A percentile compares a stretch with the other conserved stretches of the same genome.
phyloP scores from a whole-genome alignment of 92 coral and sea anemone genomes.

The Porites divaricata region DNA sequence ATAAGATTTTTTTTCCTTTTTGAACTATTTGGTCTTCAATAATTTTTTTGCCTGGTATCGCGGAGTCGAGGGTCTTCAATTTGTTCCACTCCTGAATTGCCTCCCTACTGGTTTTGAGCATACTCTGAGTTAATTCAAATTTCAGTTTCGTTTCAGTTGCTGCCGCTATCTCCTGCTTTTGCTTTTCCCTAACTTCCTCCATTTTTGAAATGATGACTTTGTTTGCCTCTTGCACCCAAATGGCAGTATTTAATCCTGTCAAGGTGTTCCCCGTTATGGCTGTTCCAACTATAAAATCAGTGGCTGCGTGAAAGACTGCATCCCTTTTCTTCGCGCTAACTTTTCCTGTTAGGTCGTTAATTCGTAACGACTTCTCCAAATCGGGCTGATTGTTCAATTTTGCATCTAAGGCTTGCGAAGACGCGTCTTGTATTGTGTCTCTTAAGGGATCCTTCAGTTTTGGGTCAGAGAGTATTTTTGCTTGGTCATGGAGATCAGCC shows the following conservation, averaged over 20 bases:
- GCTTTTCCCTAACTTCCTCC: background rate
- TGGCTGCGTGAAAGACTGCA: slow-evolving; percentile 30
- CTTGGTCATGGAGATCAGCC: background rate
- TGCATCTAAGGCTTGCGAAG: slow-evolving; percentile 4
- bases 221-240: slow-evolving; percentile 29
- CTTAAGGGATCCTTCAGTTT: background rate
- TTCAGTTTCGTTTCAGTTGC: slow-evolving; percentile 8
- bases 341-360: background rate
- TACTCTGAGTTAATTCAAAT: slow-evolving; percentile 49
- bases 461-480: slow-evolving; percentile 9
- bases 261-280: slow-evolving; percentile 8
- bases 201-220: background rate
- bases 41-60: background rate
- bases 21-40: background rate
- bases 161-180: background rate
- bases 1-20: background rate
- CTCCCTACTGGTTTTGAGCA: background rate
- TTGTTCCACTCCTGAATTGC: slow-evolving; percentile 28
- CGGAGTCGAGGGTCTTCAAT: background rate
- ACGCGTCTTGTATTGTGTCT: background rate
- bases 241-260: background rate
- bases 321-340: slow-evolving; percentile 6
- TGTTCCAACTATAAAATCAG: slow-evolving; percentile 35
- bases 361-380: background rate
- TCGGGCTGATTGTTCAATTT: slow-evolving; percentile 26